phyloP scores from a whole-genome alignment of 2,888 invertebrate genomes.

The Coelinius sp. region DNA sequence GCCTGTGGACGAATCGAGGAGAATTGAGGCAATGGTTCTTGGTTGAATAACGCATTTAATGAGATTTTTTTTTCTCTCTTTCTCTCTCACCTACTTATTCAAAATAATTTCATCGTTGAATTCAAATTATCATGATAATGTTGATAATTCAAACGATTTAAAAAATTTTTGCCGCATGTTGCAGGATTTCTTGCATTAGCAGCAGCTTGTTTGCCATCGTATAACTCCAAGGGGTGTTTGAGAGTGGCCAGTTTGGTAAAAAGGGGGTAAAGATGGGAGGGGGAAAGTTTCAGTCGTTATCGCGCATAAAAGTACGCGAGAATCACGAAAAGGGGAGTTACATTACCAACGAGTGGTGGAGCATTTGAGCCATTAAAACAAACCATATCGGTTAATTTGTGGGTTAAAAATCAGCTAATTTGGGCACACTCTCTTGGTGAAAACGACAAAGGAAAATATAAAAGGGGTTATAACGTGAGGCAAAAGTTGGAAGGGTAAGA shows the following conservation, averaged over 20 bases:
- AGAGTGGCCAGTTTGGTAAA: not conserved
- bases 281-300: conserved; percentile 1
- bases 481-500: conserved; percentile 39
- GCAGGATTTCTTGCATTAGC: conserved; percentile 8
- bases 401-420: conserved; percentile 23
- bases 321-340: conserved; percentile 17
- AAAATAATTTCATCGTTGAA: not conserved
- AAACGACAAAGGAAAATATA: conserved; percentile 32
- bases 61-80: not conserved
- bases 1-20: not conserved
- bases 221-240: not conserved
- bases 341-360: conserved; percentile 5
- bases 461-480: conserved; percentile 20
- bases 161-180: conserved; percentile 6
- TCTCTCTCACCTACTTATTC: not conserved
- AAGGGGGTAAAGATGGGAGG: not conserved
- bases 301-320: conserved; percentile 24
- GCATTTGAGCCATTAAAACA: conserved; percentile 19
- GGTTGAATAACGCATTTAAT: not conserved
- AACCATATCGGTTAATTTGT: conserved; percentile 17
- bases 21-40: not conserved
- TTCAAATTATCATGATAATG: not conserved
- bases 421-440: conserved; percentile 1
- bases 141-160: too few relatives aligned
- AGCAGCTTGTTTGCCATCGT: conserved; percentile 6